Evolutionary conservation across 2,797 vertebrate genomes (phyloP), one percentile per base, ranked within the genome.

Genomic region (Diceros bicornis): DNA sequence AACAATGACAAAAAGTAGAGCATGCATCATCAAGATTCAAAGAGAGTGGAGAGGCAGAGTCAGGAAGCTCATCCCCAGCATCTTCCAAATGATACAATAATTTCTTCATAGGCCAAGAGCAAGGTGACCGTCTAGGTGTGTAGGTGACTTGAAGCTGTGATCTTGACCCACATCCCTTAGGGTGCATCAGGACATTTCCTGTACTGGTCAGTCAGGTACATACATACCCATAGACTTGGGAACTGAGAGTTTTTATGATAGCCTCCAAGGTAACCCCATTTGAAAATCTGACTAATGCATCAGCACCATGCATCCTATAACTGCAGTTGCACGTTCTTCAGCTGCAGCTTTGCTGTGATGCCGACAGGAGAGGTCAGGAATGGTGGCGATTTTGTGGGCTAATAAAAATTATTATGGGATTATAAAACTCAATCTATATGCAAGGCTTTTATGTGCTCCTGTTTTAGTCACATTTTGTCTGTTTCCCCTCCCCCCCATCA

Each of bases 401-500:
- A 89, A 93, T 78, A 86, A 69, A 75, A 89, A 91, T 71, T 83
- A 25, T 71, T 88, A 55, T 0, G 57, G 81, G 57, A 69, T 94
- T 74, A 44, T 91, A 77, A 94, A 91, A 79, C 81, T 64, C 57
- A 64, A 91, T 93, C 83, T 96, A 10, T 72, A 87, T 93, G 81
- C 74, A 87, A 75, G 41, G 68, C 23, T 77, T 96, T 81, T 85
- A 88, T 71, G 59, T 72, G 32, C 74, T 96, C 77, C n/a, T 66
- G 23, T 52, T 84, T 84, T 57, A 77, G 61, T 95, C 82, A 77
- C 6, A 32, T 72, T 57, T 84, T 50, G 23, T 69, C 10, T 47
- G 32, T 18, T 34, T 20, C 6, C 3, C 8, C 37, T 37, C 4
- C 14, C 59, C 13, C 66, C 44, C 18, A 32, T 94, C 83, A 90